Evolutionary conservation across 2,888 invertebrate species (phyloP), one percentile per base, ranked within the genome.

Genomic region (Cephus pulcher): DNA sequence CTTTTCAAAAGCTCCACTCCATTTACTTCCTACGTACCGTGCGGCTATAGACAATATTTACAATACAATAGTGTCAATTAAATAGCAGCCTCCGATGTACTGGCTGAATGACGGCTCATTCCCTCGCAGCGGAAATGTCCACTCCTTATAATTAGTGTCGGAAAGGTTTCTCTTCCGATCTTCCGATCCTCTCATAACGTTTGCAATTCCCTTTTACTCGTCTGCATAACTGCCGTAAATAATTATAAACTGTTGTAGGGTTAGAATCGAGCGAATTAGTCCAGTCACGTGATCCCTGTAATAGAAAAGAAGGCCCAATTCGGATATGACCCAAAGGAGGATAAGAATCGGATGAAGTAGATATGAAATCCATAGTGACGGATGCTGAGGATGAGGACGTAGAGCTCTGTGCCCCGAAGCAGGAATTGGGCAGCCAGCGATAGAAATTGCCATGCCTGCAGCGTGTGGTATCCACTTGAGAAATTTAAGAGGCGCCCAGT

Each of bases 401-500:
- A 15, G 37, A 15, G 37, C 40, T 4, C 15, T 40, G 40, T 15
- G 4, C 4, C 40, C 6, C 4, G 40, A 12, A 15, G 4, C 4
- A 40, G 15, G 23, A 56, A 23, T 23, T 23, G 56, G 56, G 23
- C 23, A 56, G 56, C 56, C 23, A 56, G 9, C 23, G 56, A 56
- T 9, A 56, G 56, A 56, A 56, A 56, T 56, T 56, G 56, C 23
- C 9, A 56, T 56, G 56, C 56, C 23, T 23, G 23, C 56, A 56
- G 23, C 56, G 56, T 9, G 56, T 23, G 23, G 15, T 9, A 9
- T 56, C 56, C 56, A 56, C 23, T 56, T 56, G 9, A 15, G 56
- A 56, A 86, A 83, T 86, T 82, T 82, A 81, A 78, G 79, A 68
- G 80, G 80, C 84, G 77, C 82, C 80, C 81, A 80, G 83, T 88